These are phyloP conservation scores for Lophotis ruficrista DNA, from an alignment of 2,113 vertebrate genomes.

Conservation along the genomic window DNA sequence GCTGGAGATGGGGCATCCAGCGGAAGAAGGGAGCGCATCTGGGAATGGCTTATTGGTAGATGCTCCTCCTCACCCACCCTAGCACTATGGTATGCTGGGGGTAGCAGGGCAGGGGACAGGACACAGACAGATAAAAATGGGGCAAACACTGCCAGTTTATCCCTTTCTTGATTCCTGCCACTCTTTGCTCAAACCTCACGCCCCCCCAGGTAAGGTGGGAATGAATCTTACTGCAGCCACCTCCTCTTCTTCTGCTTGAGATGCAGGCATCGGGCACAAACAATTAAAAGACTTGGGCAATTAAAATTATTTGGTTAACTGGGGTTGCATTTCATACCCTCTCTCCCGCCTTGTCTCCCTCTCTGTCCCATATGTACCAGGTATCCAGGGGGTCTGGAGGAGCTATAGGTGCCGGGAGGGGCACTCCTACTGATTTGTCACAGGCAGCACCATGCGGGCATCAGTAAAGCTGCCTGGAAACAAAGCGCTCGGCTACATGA, in stretches of 20 bases:
- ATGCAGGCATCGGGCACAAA: background rate
- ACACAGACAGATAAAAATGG: background rate
- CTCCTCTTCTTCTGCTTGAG: background rate
- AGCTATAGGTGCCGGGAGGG: background rate
- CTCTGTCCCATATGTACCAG: background rate
- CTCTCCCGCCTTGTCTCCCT: background rate
- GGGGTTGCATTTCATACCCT: background rate
- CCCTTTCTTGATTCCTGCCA: background rate
- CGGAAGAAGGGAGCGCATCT: background rate
- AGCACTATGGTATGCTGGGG: rapidly evolving
- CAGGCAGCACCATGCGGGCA: background rate
- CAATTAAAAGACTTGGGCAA: background rate
- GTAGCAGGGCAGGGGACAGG: background rate
- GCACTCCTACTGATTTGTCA: background rate
- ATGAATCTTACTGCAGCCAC: background rate
- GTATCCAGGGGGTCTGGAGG: background rate
- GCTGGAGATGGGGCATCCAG: background rate
- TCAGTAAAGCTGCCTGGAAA: background rate
- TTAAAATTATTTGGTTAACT: background rate
- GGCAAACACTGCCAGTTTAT: background rate
- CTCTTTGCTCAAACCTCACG: background rate
- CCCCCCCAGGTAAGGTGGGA: background rate
- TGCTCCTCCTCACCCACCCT: background rate
- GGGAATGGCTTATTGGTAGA: background rate
- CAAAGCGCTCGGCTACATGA: background rate